These are phyloP conservation scores for Halcyon chelicuti DNA, from an alignment of 2,797 vertebrate species.

Conservation along the genomic window DNA sequence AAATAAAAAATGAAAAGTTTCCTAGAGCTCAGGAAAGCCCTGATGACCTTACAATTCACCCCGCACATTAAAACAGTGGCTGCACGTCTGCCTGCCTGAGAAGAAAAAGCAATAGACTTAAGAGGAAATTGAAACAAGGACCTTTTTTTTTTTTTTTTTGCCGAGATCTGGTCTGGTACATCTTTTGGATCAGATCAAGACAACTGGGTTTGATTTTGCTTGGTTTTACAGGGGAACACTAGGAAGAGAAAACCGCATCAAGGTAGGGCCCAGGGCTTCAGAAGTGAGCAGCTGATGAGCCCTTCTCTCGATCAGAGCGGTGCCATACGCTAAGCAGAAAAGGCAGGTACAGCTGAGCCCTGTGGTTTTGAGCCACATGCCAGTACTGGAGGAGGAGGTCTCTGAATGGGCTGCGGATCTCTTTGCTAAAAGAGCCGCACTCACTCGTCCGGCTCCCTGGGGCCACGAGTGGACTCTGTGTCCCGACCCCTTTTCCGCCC, in stretches of 20 bases:
- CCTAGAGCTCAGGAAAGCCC: not conserved
- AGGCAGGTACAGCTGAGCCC: not conserved
- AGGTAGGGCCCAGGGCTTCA: slow-evolving; percentile 20
- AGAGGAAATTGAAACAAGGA: slow-evolving; percentile 54
- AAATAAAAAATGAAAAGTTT: slow-evolving; percentile 11
- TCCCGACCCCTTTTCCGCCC: not conserved
- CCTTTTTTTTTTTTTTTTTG: not conserved
- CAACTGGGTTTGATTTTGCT: slow-evolving; percentile 56
- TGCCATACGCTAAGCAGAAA: not conserved
- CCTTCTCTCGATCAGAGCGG: not conserved
- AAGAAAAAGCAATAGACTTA: slow-evolving; percentile 8
- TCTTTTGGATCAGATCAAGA: slow-evolving; percentile 51
- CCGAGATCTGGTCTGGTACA: slow-evolving; percentile 8
- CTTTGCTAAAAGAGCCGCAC: not conserved
- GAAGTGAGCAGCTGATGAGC: not conserved
- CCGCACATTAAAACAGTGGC: not conserved
- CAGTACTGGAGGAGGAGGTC: fast-evolving
- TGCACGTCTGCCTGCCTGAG: not conserved
- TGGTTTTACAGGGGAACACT: not conserved
- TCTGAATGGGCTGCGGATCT: not conserved
- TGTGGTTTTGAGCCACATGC: not conserved
- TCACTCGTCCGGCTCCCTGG: not conserved
- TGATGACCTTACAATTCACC: slow-evolving; percentile 22
- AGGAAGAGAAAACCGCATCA: slow-evolving; percentile 6
- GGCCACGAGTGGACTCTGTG: not conserved